Evolutionary conservation across 2,888 invertebrate species (phyloP).

Genomic region (Ornithoptera priamus): DNA sequence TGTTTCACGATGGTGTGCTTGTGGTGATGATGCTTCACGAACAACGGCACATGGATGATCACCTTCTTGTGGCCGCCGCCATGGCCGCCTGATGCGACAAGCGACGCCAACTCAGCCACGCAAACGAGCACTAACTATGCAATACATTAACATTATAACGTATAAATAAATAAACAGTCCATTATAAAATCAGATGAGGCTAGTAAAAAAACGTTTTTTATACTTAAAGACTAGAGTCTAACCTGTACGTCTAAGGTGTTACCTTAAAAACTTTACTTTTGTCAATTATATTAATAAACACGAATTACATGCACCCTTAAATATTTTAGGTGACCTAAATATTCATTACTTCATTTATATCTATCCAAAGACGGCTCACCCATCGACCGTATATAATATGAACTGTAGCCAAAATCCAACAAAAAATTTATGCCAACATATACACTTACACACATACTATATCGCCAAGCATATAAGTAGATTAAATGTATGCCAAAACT

Average conservation of each 20-base stretch:
- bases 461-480: neutral
- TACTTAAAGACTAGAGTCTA: no score
- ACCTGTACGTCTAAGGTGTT: no score
- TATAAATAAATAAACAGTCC: neutral
- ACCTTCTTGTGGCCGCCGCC: slow-evolving; percentile 84
- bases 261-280: no score
- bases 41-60: slow-evolving; percentile 88
- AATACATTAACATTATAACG: slow-evolving; percentile 22
- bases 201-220: no score
- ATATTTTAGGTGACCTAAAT: no score
- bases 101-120: slow-evolving; percentile 57
- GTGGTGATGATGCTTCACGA: slow-evolving; percentile 87
- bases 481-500: neutral
- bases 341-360: no score
- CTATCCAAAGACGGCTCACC: no score
- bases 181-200: neutral
- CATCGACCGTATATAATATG: no score
- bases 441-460: neutral
- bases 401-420: no score
- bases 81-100: slow-evolving; percentile 68
- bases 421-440: no score
- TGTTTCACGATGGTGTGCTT: slow-evolving; percentile 89
- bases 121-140: slow-evolving; percentile 59
- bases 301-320: no score
- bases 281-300: no score